These are phyloP conservation scores for Keiferia lycopersicella DNA, from an alignment of 2,888 invertebrate species.

Conservation along the genomic window DNA sequence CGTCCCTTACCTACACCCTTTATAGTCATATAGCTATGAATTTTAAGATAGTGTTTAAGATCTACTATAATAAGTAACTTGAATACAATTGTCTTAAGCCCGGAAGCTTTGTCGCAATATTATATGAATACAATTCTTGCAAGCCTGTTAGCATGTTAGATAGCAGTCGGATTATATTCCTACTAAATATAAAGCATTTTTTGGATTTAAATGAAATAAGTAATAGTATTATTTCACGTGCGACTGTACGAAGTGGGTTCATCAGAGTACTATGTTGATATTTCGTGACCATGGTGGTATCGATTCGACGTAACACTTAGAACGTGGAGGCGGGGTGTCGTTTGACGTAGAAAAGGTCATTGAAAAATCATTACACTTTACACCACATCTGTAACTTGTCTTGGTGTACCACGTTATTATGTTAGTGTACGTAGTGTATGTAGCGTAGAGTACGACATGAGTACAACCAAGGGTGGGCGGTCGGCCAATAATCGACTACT, in stretches of 20 bases:
- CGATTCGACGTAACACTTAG: conserved; percentile 14
- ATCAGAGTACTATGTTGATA: conserved; percentile 3
- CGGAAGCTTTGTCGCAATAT: not conserved
- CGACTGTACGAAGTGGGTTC: not conserved
- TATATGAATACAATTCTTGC: too few species aligned
- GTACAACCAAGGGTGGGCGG: conserved; percentile 56
- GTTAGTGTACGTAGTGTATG: not conserved
- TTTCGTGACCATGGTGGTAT: conserved; percentile 20
- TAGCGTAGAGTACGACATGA: not conserved
- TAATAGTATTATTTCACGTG: too few species aligned
- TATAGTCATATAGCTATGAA: too few species aligned
- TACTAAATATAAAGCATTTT: too few species aligned
- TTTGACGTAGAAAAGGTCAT: not conserved
- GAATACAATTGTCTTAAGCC: not conserved
- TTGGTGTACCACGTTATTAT: not conserved
- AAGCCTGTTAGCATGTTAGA: too few species aligned
- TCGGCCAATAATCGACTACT: conserved; percentile 54
- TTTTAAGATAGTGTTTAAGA: not conserved
- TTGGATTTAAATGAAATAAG: too few species aligned
- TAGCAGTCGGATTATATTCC: too few species aligned
- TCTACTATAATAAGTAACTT: not conserved
- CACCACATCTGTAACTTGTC: not conserved
- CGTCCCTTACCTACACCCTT: too few species aligned
- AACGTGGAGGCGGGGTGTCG: not conserved
- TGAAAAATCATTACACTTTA: not conserved